Evolutionary conservation across 2,888 invertebrate genomes (phyloP).

Genomic region (Apamea anceps): DNA sequence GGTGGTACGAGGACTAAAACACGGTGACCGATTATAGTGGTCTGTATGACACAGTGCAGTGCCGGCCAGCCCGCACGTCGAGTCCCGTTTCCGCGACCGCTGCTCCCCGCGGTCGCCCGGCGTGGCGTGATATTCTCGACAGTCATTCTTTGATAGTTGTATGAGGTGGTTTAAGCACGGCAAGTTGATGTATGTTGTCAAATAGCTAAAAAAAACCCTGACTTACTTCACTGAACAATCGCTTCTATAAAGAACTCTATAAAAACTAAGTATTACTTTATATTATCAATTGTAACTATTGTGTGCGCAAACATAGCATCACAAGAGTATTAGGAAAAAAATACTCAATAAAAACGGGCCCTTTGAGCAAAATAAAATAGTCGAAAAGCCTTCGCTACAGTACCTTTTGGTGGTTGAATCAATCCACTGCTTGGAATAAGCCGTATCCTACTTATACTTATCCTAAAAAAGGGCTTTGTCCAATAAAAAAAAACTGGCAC

Average conservation of each 20-base stretch:
- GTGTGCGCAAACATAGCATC: background rate
- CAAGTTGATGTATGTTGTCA: too few species aligned
- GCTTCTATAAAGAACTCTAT: too few species aligned
- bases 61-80: too few species aligned
- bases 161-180: background rate
- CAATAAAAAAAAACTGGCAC: background rate
- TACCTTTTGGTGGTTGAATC: constrained; percentile 1
- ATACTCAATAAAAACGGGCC: background rate
- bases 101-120: too few species aligned
- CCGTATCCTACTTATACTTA: background rate
- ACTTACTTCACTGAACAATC: background rate
- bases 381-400: background rate
- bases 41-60: too few species aligned
- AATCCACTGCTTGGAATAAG: constrained; percentile 7
- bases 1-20: too few species aligned
- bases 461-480: background rate
- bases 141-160: background rate
- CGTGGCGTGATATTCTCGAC: too few species aligned
- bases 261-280: background rate
- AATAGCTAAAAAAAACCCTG: background rate
- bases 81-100: too few species aligned
- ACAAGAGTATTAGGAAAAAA: background rate
- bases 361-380: background rate
- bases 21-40: too few species aligned
- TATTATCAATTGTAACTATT: background rate